Base-by-base conservation (phyloP, 2,113 vertebrate species). In the Myocastor coypus region DNA sequence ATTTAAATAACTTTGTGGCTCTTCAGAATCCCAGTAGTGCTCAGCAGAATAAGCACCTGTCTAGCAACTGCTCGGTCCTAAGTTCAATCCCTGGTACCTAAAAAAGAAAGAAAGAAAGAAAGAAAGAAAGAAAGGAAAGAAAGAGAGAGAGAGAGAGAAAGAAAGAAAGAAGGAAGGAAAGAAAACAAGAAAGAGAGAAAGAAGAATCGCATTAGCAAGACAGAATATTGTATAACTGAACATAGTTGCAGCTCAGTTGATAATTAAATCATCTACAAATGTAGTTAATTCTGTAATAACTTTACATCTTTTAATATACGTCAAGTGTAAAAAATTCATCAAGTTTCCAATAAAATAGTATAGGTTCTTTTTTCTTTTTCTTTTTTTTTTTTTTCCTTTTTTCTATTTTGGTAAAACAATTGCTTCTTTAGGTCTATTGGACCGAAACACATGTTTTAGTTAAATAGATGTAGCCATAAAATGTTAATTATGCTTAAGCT, bases 391-490 rank as follows among this genome's bases (percentile, higher is more conserved):
- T 34, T 16, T 34, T 68, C 34, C 50, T 81, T 78, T 19, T 92
- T 1, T 88, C 57, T 78, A 73, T 7, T 30, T 80, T 83, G 37
- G 1, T 92, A 94, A 94, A 85, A 19, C 0, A 0, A 90, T 92
- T 40, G 59, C 28, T 84, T 66, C 91, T 50, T 89, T 91, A 63
- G 37, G 88, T 75, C 83, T 90, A 68, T 91, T 91, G 69, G 50
- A 83, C 14, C 87, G 73, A 96, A 96, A 68, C 84, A 78, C 37
- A 92, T 82, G 91, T 94, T 94, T 96, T 93, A 88, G 69, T 82
- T 92, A 96, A 93, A 86, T 89, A 81, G 84, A 83, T 66, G 42
- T 87, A 97, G 81, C 71, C 94, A 40, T 94, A 81, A 96, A 96
- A 90, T 64, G 52, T 42, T 97, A 84, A 95, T 93, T 95, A 40